Base-by-base conservation (phyloP, 1,140 invertebrate species). In the Drosophila athabasca region DNA sequence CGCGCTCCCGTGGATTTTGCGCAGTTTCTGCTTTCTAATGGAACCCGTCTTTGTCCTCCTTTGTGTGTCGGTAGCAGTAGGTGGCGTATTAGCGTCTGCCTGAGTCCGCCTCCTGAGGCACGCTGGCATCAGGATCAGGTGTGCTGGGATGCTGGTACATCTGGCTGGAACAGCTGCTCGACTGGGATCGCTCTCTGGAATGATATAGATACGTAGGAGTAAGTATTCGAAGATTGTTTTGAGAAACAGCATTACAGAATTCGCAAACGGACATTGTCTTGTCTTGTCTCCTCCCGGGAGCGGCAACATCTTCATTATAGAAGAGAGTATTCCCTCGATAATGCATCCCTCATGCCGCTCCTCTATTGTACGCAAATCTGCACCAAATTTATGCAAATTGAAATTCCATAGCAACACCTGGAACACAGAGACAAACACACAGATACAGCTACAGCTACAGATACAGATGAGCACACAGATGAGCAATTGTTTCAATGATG, bases 301-400 rank as follows among this genome's bases (percentile, higher is more conserved):
- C 24, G 6, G 35, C 22, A 58, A 74, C 70, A 74, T 74, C 71
- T 74, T 74, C 49, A 74, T 74, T 74, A 75, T 26, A 35, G 19
- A 22, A 29, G 31, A 39, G 31, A 41, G 39, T 24, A 73, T 43
- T 22, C 35, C 48, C 26, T 58, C 35, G 48, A 53, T 59, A 57
- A 74, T 52, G 31, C 13, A 11, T 17, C 13, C 62, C 48, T 19
- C 46, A 57, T 22, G 39, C 50, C 43, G 41, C 52, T 64, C 53
- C 49, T 52, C 81, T 73, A 84, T 84, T 84, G 81, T 84, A 84
- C 81, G 81, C 81, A 84, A 84, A 84, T 84, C 81, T 81, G 77
- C 61, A 81, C 81, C 81, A 84, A 84, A 84, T 87, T 84, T 84
- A 84, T 84, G 81, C 81, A 84, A 84, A 84, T 84, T 84, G 81